Conservation (phyloP, 2,797 vertebrate species). For the Neoniphon sammara region DNA sequence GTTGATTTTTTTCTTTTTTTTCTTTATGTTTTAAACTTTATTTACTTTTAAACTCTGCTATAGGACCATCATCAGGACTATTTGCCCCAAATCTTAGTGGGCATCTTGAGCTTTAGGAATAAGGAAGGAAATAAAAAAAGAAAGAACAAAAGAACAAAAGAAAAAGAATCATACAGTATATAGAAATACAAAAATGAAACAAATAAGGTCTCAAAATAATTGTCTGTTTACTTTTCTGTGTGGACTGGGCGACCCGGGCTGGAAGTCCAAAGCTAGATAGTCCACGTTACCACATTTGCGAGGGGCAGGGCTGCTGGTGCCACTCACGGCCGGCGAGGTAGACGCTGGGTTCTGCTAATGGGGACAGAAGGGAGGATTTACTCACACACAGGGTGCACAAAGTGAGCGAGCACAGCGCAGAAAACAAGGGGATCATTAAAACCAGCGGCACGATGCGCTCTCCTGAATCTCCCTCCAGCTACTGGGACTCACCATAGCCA, state of each 20-base stretch:
- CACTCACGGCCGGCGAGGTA: conserved; percentile 94
- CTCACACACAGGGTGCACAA: conserved; percentile 46
- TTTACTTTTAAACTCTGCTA: no score
- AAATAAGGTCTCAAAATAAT: conserved; percentile 12
- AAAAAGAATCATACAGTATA: no score
- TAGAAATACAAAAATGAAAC: neutral
- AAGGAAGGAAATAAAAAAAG: no score
- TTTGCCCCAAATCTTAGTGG: no score
- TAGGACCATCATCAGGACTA: no score
- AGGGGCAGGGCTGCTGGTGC: conserved; percentile 95
- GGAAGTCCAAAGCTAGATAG: conserved; percentile 97
- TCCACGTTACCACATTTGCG: conserved; percentile 96
- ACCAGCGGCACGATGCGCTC: conserved; percentile 56
- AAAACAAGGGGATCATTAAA: conserved; percentile 57
- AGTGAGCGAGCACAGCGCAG: conserved; percentile 12
- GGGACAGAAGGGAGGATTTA: conserved; percentile 50
- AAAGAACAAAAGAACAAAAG: no score
- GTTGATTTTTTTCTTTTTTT: no score
- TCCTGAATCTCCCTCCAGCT: conserved; percentile 43
- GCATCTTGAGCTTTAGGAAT: no score
- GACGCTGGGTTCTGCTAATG: conserved; percentile 97
- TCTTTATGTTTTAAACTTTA: no score
- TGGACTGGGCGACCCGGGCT: conserved; percentile 93
- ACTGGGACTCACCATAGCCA: conserved; percentile 91
- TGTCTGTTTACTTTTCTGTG: conserved; percentile 91